Percentiles rank a stretch among this genome's conserved stretches.
Conservation (phyloP, 1,140 invertebrate species). For the Sycophila sp. region DNA sequence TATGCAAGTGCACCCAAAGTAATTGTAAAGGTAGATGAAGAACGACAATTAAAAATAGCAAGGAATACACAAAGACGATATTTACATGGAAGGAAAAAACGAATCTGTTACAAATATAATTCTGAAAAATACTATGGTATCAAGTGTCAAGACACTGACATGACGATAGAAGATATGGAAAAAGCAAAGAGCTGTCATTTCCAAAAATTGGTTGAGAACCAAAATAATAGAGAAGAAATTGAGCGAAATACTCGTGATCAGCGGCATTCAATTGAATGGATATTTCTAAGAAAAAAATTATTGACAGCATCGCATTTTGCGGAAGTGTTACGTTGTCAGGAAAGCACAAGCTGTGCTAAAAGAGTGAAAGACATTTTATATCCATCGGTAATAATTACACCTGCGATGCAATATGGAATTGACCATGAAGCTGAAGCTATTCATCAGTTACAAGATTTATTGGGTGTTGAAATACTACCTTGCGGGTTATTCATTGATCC, state of each 20-base stretch:
- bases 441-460: slow-evolving; percentile 40
- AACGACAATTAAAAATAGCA: neutral
- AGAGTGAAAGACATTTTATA: slow-evolving; percentile 51
- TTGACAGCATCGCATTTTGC: slow-evolving; percentile 60
- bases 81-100: slow-evolving; percentile 11
- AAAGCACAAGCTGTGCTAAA: slow-evolving; percentile 42
- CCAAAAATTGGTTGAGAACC: slow-evolving; percentile 24
- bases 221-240: slow-evolving; percentile 37
- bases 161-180: too few relatives aligned
- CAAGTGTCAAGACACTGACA: too few relatives aligned
- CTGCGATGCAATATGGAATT: slow-evolving; percentile 44
- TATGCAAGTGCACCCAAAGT: neutral
- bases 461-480: slow-evolving; percentile 43
- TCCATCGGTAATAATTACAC: slow-evolving; percentile 35
- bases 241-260: slow-evolving; percentile 48
- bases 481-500: slow-evolving; percentile 61
- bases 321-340: slow-evolving; percentile 44
- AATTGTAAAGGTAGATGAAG: neutral
- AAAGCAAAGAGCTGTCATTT: too few relatives aligned
- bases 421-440: slow-evolving; percentile 49
- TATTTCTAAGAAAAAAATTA: slow-evolving; percentile 42
- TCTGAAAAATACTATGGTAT: neutral
- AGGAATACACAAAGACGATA: neutral
- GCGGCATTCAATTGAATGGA: slow-evolving; percentile 47
- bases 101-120: neutral